Base-by-base conservation (phyloP, 2,797 vertebrate species). In the Triplophysa yarkandensis region DNA sequence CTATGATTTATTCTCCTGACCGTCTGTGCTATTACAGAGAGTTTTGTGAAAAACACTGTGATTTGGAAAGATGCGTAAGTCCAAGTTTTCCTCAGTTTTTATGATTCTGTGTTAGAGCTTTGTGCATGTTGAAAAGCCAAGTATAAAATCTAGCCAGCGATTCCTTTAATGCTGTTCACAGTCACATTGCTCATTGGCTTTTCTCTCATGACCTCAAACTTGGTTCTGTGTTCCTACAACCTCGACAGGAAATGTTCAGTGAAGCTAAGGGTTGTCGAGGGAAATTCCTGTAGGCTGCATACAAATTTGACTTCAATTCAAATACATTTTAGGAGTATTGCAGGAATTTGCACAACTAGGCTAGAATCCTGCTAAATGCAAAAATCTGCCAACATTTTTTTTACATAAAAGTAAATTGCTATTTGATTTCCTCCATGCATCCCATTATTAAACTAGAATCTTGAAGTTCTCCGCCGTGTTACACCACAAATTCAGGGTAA, bases 391-490 rank as follows among this genome's bases (percentile, higher is more conserved):
- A 8, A 48, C 4, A 28, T 27, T 41, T 28, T 36, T 36, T 36
- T 8, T 34, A 9, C 8, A 14, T 32, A 41, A 41, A 41, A 16
- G 11, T 36, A 2, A 41, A 9, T 41, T 2, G 36, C 36, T 39
- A 11, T 39, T 61, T 0, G 2, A 25, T 71, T 23, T 46, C 2
- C 27, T 41, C 39, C 10, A 1, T 11, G 19, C 27, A n/a, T 60
- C 14, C 25, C 11, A 32, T 48, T 4, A 61, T n/a, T 71, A 50
- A 50, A 52, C 57, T 28, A 71, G 58, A 58, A 34, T 14, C 8
- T 39, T n/a, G 9, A 19, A 74, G 57, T 71, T 77, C 78, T 73
- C 76, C 69, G 79, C 76, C 64, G n/a, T 0, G 39, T 69, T 68
- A 4, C 30, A 65, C 14, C 55, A 44, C 16, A 54, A 43, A 65